These are phyloP conservation scores for Spondyliosoma cantharus DNA, from an alignment of 2,797 vertebrate genomes.

Conservation along the genomic window DNA sequence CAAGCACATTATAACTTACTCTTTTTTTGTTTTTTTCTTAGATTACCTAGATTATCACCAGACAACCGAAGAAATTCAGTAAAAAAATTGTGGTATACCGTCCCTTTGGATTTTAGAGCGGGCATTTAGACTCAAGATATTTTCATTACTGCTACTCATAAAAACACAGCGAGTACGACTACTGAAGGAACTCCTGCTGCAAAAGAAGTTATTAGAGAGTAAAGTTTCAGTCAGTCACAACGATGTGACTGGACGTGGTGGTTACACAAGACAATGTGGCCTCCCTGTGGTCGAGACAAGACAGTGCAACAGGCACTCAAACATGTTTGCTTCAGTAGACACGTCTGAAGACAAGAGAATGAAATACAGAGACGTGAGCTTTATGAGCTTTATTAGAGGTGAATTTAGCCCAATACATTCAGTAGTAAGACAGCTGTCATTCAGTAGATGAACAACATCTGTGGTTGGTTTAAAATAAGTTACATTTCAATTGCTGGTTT, in stretches of 20 bases:
- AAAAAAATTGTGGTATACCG: too few relatives aligned
- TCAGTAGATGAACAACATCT: not conserved
- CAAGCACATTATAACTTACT: too few relatives aligned
- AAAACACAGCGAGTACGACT: not conserved
- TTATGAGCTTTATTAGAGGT: constrained; percentile 17
- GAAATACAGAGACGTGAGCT: not conserved
- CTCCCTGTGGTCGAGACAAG: constrained; percentile 10
- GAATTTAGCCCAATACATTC: constrained; percentile 11
- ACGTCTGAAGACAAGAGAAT: not conserved
- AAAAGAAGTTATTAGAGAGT: not conserved
- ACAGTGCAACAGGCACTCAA: not conserved
- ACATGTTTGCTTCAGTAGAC: not conserved
- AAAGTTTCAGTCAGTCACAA: not conserved
- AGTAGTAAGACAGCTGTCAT: not conserved
- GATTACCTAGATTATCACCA: too few relatives aligned
- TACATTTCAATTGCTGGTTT: not conserved
- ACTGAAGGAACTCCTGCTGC: not conserved
- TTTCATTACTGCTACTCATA: not conserved
- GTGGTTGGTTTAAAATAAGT: not conserved
- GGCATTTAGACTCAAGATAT: too few relatives aligned
- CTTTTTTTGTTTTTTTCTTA: too few relatives aligned
- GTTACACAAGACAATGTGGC: not conserved
- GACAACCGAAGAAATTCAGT: too few relatives aligned
- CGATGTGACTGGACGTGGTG: not conserved
- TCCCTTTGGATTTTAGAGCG: too few relatives aligned